Base-by-base conservation (phyloP, 2,888 invertebrate genomes). In the Drosophila subquinaria region DNA sequence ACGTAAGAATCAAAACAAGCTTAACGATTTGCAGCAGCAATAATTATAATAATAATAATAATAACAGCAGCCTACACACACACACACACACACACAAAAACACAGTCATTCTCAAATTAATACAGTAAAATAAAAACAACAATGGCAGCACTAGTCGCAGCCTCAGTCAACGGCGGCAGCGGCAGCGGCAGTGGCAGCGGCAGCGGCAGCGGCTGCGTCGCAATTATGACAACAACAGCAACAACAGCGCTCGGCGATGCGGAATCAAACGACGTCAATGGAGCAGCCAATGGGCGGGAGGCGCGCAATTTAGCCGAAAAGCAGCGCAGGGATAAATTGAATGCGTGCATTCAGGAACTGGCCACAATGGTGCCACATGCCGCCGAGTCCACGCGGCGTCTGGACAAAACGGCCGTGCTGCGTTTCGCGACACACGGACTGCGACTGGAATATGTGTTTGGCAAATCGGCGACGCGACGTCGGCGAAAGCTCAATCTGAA, bases 251-350 rank as follows among this genome's bases (percentile, higher is more conserved):
- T 53, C n/a, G 47, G 53, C 6, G 62, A 67, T 51, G 73, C 56
- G 10, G 78, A 82, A 35, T 20, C 69, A 17, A 64, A 36, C 51
- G 73, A 73, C 13, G 68, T 47, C n/a, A 72, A 56, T 6, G 71
- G 80, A 23, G 74, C 81, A 3, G 73, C 87, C 93, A 96, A 95
- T 90, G 95, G 95, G 69, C 95, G 97, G 62, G 96, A 96, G 90
- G 95, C 96, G 83, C 95, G 98, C 65, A 98, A 98, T 91, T 94
- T 95, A 90, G 98, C 98, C 8, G 98, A 98, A 92, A 98, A 98
- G 93, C 95, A 96, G 92, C 95, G 98, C 17, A 94, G 98, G 63
- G 97, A 98, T 92, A 97, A 97, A 92, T 94, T 98, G 81, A 98
- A 98, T 93, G 95, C 95, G 42, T 96, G 96, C 92, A 97, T 98